Evolutionary conservation across 2,888 invertebrate species (phyloP).

Genomic region (Harpalus rufipes): DNA sequence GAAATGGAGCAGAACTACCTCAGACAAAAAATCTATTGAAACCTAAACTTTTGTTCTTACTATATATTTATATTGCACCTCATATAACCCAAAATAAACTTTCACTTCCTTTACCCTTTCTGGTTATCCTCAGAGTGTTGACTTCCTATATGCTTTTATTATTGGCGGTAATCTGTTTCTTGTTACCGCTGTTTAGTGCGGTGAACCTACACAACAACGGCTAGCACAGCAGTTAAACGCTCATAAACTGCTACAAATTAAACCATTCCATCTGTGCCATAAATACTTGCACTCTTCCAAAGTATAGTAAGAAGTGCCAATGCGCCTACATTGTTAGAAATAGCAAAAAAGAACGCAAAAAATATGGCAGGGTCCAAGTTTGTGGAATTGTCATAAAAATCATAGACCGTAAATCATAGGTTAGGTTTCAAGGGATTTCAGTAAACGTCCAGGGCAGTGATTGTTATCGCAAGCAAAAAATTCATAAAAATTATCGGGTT

Average conservation of each 20-base stretch:
- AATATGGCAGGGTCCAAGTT: slow-evolving; percentile 71
- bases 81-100: not conserved
- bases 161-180: slow-evolving; percentile 66
- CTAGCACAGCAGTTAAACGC: slow-evolving; percentile 70
- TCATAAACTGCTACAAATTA: slow-evolving; percentile 73
- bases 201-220: slow-evolving; percentile 60
- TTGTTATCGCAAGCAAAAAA: slow-evolving; percentile 23
- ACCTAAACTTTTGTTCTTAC: not conserved
- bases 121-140: slow-evolving; percentile 20
- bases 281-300: slow-evolving; percentile 71
- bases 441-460: slow-evolving; percentile 19
- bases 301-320: not conserved
- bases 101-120: slow-evolving; percentile 1
- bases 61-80: not conserved
- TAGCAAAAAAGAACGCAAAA: slow-evolving; percentile 70
- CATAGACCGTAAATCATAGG: slow-evolving; percentile 74
- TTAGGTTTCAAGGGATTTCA: slow-evolving; percentile 8
- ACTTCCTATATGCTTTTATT: slow-evolving; percentile 61
- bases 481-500: slow-evolving; percentile 13
- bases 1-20: not conserved
- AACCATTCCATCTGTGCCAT: slow-evolving; percentile 71
- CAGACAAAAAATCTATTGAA: not conserved
- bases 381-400: slow-evolving; percentile 74
- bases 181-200: slow-evolving; percentile 58
- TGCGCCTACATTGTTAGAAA: slow-evolving; percentile 12